These are phyloP conservation scores for Brachyopa scutellaris DNA, from an alignment of 2,888 invertebrate genomes.

Conservation along the genomic window DNA sequence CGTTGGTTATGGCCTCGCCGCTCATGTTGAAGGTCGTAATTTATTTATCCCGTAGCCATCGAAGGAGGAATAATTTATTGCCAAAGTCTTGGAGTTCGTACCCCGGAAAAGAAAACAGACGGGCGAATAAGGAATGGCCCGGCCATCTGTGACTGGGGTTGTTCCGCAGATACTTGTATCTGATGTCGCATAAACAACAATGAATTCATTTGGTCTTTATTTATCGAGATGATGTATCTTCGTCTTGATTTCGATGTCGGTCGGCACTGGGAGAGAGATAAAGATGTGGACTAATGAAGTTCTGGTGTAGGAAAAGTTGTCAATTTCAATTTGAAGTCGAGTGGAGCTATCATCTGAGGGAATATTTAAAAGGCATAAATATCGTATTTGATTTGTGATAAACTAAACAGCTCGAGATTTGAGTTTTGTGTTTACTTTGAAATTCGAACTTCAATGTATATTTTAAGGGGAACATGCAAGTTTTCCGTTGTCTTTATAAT, in stretches of 20 bases:
- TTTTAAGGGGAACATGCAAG: too few species aligned
- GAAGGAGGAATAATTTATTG: constrained; percentile 70
- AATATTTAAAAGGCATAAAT: constrained; percentile 58
- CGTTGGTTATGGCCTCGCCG: constrained; percentile 24
- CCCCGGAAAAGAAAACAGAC: constrained; percentile 49
- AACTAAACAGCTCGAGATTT: too few species aligned
- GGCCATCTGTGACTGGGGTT: constrained; percentile 66
- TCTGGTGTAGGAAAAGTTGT: constrained; percentile 20
- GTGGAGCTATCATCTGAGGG: constrained; percentile 12
- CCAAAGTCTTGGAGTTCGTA: constrained; percentile 52
- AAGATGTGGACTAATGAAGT: constrained; percentile 41
- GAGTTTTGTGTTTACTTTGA: constrained; percentile 1
- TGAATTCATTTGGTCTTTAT: constrained; percentile 66
- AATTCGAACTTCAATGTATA: not conserved
- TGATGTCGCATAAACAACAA: constrained; percentile 72
- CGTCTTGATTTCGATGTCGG: constrained; percentile 19
- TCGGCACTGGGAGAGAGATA: not conserved
- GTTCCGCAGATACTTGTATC: constrained; percentile 21
- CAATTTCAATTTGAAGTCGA: constrained; percentile 44
- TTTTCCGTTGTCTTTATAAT: too few species aligned
- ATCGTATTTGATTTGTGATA: constrained; percentile 37
- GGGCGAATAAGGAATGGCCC: constrained; percentile 37
- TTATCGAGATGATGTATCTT: constrained; percentile 68
- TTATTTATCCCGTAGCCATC: constrained; percentile 65
- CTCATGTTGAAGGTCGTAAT: constrained; percentile 62